phyloP scores from a whole-genome alignment of 2,888 invertebrate species.

The Stenodema calcarata region DNA sequence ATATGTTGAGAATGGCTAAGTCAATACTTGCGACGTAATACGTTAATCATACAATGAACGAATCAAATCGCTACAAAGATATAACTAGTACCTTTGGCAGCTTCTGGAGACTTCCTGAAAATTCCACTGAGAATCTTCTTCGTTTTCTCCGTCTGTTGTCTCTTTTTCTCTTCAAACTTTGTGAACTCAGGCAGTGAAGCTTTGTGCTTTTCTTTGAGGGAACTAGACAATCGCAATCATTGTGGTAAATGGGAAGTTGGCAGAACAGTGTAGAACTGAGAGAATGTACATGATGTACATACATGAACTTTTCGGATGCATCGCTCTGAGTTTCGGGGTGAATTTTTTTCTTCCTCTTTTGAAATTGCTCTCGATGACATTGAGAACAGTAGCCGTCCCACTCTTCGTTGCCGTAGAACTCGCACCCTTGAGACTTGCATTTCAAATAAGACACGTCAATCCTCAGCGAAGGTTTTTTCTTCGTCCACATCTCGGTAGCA shows the following conservation, averaged over 20 bases:
- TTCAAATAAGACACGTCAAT: conserved; percentile 85
- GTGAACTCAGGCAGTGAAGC: conserved; percentile 69
- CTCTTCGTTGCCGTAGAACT: conserved; percentile 95
- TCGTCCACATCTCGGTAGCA: conserved; percentile 8
- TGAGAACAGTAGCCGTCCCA: conserved; percentile 98
- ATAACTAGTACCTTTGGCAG: conserved; percentile 66
- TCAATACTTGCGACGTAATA: no score
- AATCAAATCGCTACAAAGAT: neutral
- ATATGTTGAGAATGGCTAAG: no score
- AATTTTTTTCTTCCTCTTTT: conserved; percentile 60
- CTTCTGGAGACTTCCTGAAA: conserved; percentile 73
- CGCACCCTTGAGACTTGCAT: conserved; percentile 87
- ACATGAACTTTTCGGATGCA: neutral
- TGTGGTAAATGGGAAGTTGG: no score
- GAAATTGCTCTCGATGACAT: conserved; percentile 86
- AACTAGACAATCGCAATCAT: neutral
- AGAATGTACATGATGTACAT: neutral
- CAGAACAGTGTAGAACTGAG: no score
- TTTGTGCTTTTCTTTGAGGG: conserved; percentile 57
- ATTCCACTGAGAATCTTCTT: conserved; percentile 78
- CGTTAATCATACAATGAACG: no score
- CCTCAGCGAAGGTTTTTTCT: conserved; percentile 34
- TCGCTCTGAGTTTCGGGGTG: neutral
- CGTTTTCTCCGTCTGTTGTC: conserved; percentile 79
- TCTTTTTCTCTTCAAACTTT: conserved; percentile 86